Evolutionary conservation across 2,797 vertebrate species (phyloP).

Genomic region (Sebastes diaconus): DNA sequence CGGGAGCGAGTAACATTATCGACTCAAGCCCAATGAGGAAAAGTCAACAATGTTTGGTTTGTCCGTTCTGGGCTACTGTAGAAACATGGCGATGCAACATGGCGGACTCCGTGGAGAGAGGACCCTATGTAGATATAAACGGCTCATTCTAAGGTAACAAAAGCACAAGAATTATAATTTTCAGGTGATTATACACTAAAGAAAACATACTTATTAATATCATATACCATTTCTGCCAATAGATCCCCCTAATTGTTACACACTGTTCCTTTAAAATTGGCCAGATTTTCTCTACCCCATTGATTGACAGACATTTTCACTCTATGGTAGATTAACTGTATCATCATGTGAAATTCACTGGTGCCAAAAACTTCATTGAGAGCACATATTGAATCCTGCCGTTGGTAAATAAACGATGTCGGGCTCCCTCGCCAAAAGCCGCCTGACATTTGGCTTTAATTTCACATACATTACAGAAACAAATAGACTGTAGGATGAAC

Average conservation of each 20-base stretch:
- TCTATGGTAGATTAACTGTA: conserved; percentile 14
- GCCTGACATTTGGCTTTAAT: conserved; percentile 20
- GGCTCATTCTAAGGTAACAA: no score
- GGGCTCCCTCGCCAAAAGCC: conserved; percentile 9
- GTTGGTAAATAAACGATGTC: neutral
- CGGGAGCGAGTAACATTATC: no score
- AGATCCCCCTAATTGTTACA: no score
- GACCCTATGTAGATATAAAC: no score
- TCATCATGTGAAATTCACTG: conserved; percentile 2
- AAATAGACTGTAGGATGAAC: neutral
- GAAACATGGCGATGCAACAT: no score
- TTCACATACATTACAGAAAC: conserved; percentile 9
- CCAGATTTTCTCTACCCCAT: neutral
- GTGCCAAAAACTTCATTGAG: conserved; percentile 23
- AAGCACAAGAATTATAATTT: fast-evolving
- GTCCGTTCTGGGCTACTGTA: no score
- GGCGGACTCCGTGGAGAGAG: fast-evolving
- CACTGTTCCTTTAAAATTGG: neutral
- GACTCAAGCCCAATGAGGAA: no score
- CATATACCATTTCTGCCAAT: no score
- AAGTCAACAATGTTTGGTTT: no score
- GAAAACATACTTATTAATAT: no score
- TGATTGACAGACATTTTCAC: conserved; percentile 26
- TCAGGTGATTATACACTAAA: no score
- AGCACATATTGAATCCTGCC: conserved; percentile 2